Percentiles rank a stretch among this genome's conserved stretches.
These are phyloP conservation scores for Ianthella basta DNA, from an alignment of 37 sponge, comb jelly and placozoan genomes.

Conservation along the genomic window DNA sequence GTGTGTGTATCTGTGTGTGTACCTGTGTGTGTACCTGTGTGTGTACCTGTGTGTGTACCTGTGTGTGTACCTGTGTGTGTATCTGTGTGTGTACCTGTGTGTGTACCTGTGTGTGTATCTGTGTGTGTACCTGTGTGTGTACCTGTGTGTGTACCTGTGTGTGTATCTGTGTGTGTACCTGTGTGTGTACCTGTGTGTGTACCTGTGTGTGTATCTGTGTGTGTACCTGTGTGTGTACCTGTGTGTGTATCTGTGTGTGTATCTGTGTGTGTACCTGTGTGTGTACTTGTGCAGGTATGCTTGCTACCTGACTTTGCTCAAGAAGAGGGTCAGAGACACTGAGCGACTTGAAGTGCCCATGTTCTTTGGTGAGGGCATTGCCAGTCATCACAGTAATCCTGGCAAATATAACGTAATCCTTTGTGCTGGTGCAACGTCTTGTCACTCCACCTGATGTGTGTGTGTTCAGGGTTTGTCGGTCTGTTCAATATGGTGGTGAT, in stretches of 20 bases:
- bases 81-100: not conserved
- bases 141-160: not conserved
- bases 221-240: not conserved
- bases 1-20: not conserved
- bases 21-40: not conserved
- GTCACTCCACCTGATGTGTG: not conserved
- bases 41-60: not conserved
- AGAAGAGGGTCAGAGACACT: constrained; percentile 42
- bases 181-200: not conserved
- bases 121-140: not conserved
- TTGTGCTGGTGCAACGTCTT: not conserved
- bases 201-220: not conserved
- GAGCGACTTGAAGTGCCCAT: constrained; percentile 81
- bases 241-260: too few relatives aligned
- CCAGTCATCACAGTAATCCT: not conserved
- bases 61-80: too few relatives aligned
- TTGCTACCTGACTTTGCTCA: constrained; percentile 70
- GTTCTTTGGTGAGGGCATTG: constrained; percentile 75
- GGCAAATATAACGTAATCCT: too few relatives aligned
- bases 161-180: not conserved
- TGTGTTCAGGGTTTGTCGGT: constrained; percentile 78
- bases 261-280: not conserved
- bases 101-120: not conserved
- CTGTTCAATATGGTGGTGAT: constrained; percentile 66
- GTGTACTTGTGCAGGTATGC: constrained; percentile 61